Evolutionary conservation across 2,113 vertebrate genomes (phyloP).

Genomic region (Ceratotherium simum): DNA sequence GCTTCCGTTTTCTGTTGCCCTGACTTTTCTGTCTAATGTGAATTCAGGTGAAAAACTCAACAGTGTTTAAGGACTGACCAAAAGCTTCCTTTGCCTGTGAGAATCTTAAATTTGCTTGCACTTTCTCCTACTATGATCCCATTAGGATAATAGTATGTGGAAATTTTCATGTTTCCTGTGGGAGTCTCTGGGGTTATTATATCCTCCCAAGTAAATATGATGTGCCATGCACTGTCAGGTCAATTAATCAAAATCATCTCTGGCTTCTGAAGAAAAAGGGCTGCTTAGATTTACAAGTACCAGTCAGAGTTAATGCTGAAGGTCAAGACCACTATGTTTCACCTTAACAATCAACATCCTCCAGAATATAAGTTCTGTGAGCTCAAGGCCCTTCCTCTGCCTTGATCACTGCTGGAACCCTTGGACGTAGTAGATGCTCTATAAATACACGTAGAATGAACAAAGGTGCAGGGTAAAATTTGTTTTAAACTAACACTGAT

Average conservation of each 20-base stretch:
- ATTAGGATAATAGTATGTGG: slow-evolving; percentile 61
- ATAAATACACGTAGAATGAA: not conserved
- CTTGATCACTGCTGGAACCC: not conserved
- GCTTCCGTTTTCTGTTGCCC: not conserved
- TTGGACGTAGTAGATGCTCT: slow-evolving; percentile 21
- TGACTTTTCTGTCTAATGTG: not conserved
- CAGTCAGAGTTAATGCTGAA: slow-evolving; percentile 53
- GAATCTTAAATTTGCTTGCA: not conserved
- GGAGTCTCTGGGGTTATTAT: slow-evolving; percentile 74
- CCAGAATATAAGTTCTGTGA: not conserved
- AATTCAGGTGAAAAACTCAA: slow-evolving; percentile 11
- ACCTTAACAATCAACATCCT: not conserved
- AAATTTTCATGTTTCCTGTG: slow-evolving; percentile 77
- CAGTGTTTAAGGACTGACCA: not conserved
- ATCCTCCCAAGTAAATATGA: slow-evolving; percentile 76
- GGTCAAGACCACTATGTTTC: slow-evolving; percentile 62
- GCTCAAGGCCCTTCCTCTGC: not conserved
- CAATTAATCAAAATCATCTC: slow-evolving; percentile 78
- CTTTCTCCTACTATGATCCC: slow-evolving; percentile 57
- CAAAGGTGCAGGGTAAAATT: not conserved
- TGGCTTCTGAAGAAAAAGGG: slow-evolving; percentile 57
- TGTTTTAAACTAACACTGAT: not conserved
- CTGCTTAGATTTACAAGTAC: slow-evolving; percentile 40
- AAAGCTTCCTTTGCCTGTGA: slow-evolving; percentile 18
- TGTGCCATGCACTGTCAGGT: slow-evolving; percentile 75